A percentile compares a stretch with the other conserved stretches of the same genome.
Evolutionary conservation across 2,797 vertebrate species (phyloP).

Genomic region (Borostomias antarcticus): DNA sequence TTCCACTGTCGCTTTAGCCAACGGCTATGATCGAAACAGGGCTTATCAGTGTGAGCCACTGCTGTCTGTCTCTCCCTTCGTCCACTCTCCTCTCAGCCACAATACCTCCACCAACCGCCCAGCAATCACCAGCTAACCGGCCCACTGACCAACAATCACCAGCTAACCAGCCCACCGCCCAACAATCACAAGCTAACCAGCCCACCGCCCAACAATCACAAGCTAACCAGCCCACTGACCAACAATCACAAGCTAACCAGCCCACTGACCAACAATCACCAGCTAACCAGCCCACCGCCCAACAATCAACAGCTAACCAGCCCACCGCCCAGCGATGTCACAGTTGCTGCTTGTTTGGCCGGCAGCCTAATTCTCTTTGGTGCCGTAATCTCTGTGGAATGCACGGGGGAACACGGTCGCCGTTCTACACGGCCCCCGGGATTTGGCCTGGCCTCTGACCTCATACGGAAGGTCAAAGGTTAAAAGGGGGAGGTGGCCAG

Average conservation of each 20-base stretch:
- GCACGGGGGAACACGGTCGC: conserved; percentile 32
- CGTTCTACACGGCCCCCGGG: conserved; percentile 24
- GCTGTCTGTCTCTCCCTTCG: neutral
- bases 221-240: neutral
- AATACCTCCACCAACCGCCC: neutral
- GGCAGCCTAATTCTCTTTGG: conserved; percentile 26
- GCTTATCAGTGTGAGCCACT: neutral
- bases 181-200: too few species aligned
- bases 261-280: neutral
- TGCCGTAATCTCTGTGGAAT: conserved; percentile 45
- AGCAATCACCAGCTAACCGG: too few species aligned
- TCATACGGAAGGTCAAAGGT: conserved; percentile 16
- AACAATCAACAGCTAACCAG: too few species aligned
- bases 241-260: too few species aligned
- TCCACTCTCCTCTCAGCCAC: neutral
- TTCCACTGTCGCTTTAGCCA: too few species aligned
- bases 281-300: neutral
- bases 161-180: neutral
- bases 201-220: neutral
- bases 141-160: too few species aligned
- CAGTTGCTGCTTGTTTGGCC: conserved; percentile 24
- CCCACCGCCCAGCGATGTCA: neutral
- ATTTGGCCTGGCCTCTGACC: conserved; percentile 26
- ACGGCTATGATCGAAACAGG: neutral
- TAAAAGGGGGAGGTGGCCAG: neutral